Conservation (phyloP, 1,140 invertebrate species). For the Andricus grossulariae region DNA sequence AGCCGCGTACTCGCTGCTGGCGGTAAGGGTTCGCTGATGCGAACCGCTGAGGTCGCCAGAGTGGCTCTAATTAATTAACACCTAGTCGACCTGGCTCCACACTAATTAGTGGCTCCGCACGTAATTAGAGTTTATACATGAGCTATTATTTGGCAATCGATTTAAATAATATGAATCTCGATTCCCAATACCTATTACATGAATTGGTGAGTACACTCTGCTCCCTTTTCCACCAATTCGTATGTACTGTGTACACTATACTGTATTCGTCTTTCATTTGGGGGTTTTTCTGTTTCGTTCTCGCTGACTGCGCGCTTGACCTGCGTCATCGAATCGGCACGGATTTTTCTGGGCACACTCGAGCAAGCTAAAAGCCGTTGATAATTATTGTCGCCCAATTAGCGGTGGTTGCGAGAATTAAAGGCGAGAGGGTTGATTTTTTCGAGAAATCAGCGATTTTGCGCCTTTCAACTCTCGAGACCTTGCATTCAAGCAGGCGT, state of each 20-base stretch:
- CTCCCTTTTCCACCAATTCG: neutral
- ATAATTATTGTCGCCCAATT: slow-evolving; percentile 67
- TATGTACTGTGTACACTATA: neutral
- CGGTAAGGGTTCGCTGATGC: neutral
- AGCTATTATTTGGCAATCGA: slow-evolving; percentile 65
- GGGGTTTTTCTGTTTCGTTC: slow-evolving; percentile 49
- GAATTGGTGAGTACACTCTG: slow-evolving; percentile 1
- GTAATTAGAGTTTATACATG: slow-evolving; percentile 74
- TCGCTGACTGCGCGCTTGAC: slow-evolving; percentile 64
- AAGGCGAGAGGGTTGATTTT: slow-evolving; percentile 39
- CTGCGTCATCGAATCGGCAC: slow-evolving; percentile 61
- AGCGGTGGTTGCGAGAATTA: slow-evolving; percentile 35
- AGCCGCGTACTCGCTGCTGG: slow-evolving; percentile 41
- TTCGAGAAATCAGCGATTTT: slow-evolving; percentile 70
- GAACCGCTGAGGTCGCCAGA: slow-evolving; percentile 44
- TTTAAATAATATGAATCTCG: slow-evolving; percentile 60
- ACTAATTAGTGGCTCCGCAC: slow-evolving; percentile 73
- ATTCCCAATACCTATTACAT: slow-evolving; percentile 39
- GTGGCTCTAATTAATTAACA: slow-evolving; percentile 76
- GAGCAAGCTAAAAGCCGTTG: slow-evolving; percentile 47
- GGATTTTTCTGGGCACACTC: slow-evolving; percentile 47
- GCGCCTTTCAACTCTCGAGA: slow-evolving; percentile 46
- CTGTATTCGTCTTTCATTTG: slow-evolving; percentile 2
- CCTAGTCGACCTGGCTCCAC: slow-evolving; percentile 62
- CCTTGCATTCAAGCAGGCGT: slow-evolving; percentile 36